Evolutionary conservation across 2,888 invertebrate species (phyloP).

Genomic region (Amblyjoppa fuscipennis): DNA sequence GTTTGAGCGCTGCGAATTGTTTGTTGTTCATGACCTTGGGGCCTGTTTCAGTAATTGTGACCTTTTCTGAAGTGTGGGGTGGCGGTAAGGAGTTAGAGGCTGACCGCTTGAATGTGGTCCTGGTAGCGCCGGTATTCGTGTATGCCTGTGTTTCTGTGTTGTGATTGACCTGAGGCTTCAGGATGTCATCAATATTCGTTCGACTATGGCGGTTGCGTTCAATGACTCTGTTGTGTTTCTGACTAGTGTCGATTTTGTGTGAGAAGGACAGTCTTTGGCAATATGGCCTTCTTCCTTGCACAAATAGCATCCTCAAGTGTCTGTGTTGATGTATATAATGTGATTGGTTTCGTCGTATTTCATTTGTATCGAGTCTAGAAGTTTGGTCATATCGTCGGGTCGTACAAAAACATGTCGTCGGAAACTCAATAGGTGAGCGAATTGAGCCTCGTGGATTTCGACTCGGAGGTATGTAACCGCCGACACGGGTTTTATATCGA

Average conservation of each 20-base stretch:
- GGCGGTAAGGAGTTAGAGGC: neutral
- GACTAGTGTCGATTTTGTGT: neutral
- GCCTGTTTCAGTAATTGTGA: neutral
- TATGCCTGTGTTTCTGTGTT: neutral
- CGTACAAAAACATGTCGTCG: neutral
- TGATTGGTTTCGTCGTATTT: neutral
- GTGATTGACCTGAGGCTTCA: neutral
- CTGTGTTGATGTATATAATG: neutral
- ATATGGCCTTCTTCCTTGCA: constrained; percentile 19
- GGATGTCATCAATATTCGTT: neutral
- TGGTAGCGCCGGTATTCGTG: neutral
- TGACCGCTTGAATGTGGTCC: neutral
- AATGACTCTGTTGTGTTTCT: neutral
- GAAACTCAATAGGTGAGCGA: constrained; percentile 32
- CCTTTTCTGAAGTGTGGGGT: neutral
- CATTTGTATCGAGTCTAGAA: neutral
- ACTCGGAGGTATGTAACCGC: constrained; percentile 27
- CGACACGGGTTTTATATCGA: constrained; percentile 24
- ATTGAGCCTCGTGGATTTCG: constrained; percentile 7
- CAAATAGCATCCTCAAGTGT: constrained; percentile 13
- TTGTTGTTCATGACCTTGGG: neutral
- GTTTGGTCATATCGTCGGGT: neutral
- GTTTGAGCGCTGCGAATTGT: neutral
- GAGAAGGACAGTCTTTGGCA: constrained; percentile 10
- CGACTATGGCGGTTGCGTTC: neutral